Conservation (phyloP, 2,888 invertebrate species). For the Exephanes ischioxanthus region DNA sequence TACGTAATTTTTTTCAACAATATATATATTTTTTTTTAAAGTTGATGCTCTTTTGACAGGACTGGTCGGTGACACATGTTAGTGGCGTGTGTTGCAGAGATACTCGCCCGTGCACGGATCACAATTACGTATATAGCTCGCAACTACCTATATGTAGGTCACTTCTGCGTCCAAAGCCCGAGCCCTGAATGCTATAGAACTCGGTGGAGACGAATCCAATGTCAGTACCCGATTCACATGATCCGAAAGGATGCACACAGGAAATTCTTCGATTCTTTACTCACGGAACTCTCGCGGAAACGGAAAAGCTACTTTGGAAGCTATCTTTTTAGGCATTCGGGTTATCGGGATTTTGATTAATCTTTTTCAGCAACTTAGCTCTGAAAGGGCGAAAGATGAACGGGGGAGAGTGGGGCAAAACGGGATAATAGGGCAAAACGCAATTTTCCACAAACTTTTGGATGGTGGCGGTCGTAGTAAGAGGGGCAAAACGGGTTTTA, state of each 20-base stretch:
- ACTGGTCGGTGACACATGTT: slow-evolving; percentile 61
- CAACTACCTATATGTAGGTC: background rate
- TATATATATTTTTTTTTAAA: background rate
- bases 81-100: slow-evolving; percentile 30
- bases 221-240: background rate
- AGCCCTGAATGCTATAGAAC: background rate
- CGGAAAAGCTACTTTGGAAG: background rate
- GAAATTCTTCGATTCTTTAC: slow-evolving; percentile 34
- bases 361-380: background rate
- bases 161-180: background rate
- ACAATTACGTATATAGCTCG: background rate
- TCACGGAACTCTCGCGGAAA: background rate
- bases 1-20: too few species aligned
- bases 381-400: too few species aligned
- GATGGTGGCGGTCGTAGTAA: too few species aligned
- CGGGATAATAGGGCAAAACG: too few species aligned
- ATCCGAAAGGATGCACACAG: slow-evolving; percentile 23
- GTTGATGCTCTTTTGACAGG: slow-evolving; percentile 59
- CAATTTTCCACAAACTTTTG: too few species aligned
- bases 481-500: too few species aligned
- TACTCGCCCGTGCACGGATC: background rate
- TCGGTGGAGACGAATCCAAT: slow-evolving; percentile 7
- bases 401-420: too few species aligned
- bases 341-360: background rate
- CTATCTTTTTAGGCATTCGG: background rate